Base-by-base conservation (phyloP, 2,888 invertebrate species). In the Rosalia funebris region DNA sequence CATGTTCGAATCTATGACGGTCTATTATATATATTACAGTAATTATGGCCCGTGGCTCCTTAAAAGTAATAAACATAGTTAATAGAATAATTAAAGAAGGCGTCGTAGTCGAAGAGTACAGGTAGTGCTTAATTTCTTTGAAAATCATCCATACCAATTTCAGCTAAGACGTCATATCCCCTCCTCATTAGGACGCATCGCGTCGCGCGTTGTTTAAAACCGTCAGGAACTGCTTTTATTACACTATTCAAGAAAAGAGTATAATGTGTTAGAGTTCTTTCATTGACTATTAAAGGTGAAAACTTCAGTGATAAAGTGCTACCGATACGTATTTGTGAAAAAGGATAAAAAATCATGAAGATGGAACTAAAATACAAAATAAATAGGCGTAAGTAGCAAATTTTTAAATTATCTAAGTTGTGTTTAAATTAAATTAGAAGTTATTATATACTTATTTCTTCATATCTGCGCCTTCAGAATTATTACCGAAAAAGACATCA, bases 241-340 rank as follows among this genome's bases (percentile, higher is more conserved):
- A 42, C 53, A 42, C n/a, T 53, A 53, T 53, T 53, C 31, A 53
- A 42, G 41, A 53, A 53, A 32, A 53, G 15, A 53, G 17, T 53
- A 31, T 53, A 53, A 37, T 42, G 53, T 42, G 42, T 14, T 52
- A 31, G 16, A 9, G 41, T 42, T 20, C 10, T 10, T 37, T 7
- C 20, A 10, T 10, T 9, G 25, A 12, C 4, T n/a, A n/a, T n/a
- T n/a, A 2, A n/a, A n/a, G 25, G 17, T 10, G 14, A 25, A 9
- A 25, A 39, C 14, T 39, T 39, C 36, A 9, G 50, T 50, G 50
- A n/a, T n/a, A n/a, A n/a, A n/a, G n/a, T n/a, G n/a, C n/a, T n/a
- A n/a, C n/a, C n/a, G n/a, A n/a, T n/a, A n/a, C n/a, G n/a, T n/a
- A n/a, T n/a, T n/a, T n/a, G n/a, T n/a, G n/a, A n/a, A n/a, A n/a